Percentiles rank a stretch among this genome's conserved stretches.
Conservation (phyloP, 23 tunicate species). For the Pegea sp. region DNA sequence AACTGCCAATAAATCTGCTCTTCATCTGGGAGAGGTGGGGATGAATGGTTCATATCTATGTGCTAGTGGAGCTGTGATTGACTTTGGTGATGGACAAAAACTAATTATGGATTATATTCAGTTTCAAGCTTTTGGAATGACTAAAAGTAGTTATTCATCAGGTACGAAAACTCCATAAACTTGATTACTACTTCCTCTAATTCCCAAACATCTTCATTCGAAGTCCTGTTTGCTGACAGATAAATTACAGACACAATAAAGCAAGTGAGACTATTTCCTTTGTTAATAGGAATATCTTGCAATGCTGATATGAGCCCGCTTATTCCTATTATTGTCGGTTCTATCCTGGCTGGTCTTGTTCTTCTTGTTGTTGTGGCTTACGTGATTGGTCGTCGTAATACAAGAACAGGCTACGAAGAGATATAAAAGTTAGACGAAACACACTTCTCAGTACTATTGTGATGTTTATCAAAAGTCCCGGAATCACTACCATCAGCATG, state of each 20-base stretch:
- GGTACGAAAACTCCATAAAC: conserved; percentile 17
- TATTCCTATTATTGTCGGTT: conserved; percentile 84
- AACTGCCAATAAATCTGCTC: neutral
- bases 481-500: neutral
- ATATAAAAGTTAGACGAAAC: conserved; percentile 11
- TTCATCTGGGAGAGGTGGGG: conserved; percentile 15
- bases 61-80: conserved; percentile 11
- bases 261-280: no score
- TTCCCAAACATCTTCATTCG: no score
- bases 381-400: conserved; percentile 53
- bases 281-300: no score
- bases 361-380: conserved; percentile 72
- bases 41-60: conserved; percentile 57
- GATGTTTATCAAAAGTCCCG: neutral
- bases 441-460: neutral
- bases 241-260: no score
- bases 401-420: conserved; percentile 73
- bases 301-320: conserved; percentile 58
- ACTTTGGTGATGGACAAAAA: conserved; percentile 12
- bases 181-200: neutral
- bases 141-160: conserved; percentile 26
- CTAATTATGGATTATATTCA: conserved; percentile 26
- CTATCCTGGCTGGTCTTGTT: conserved; percentile 57
- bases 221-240: no score
- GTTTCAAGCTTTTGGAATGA: conserved; percentile 40